These are phyloP conservation scores for Gymnothorax reevesii DNA, from an alignment of 2,797 vertebrate species.

Conservation along the genomic window DNA sequence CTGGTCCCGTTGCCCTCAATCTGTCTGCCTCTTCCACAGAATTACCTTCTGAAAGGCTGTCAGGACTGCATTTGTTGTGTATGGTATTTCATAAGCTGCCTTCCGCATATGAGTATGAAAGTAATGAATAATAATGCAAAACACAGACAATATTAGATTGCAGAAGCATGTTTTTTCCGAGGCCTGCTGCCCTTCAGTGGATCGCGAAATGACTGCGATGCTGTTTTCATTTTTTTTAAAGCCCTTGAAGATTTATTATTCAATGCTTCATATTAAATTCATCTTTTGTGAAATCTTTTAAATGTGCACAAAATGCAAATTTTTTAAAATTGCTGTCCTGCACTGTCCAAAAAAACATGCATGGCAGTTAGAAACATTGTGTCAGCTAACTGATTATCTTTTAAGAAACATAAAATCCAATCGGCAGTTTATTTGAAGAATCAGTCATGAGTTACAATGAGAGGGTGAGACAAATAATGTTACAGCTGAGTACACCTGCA, in stretches of 20 bases:
- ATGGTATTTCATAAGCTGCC: background rate
- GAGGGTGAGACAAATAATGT: background rate
- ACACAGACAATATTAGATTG: background rate
- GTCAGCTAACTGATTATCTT: background rate
- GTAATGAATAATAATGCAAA: constrained; percentile 10
- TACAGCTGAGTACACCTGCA: background rate
- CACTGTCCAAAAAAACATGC: background rate
- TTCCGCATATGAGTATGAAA: background rate
- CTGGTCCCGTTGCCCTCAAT: background rate
- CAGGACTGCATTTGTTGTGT: background rate
- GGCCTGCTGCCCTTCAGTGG: constrained; percentile 12
- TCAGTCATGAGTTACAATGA: background rate
- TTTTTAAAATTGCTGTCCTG: background rate
- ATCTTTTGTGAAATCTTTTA: background rate
- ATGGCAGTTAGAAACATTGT: background rate
- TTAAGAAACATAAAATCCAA: background rate
- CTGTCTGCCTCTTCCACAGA: background rate
- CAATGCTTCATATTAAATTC: background rate
- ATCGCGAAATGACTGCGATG: background rate
- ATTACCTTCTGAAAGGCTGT: background rate
- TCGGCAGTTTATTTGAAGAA: background rate
- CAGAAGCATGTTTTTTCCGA: background rate
- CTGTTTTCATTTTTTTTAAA: background rate
- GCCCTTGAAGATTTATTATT: background rate
- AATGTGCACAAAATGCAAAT: background rate